These are phyloP conservation scores for Caenorhabditis wallacei DNA, from an alignment of 2,888 invertebrate species.

Conservation along the genomic window DNA sequence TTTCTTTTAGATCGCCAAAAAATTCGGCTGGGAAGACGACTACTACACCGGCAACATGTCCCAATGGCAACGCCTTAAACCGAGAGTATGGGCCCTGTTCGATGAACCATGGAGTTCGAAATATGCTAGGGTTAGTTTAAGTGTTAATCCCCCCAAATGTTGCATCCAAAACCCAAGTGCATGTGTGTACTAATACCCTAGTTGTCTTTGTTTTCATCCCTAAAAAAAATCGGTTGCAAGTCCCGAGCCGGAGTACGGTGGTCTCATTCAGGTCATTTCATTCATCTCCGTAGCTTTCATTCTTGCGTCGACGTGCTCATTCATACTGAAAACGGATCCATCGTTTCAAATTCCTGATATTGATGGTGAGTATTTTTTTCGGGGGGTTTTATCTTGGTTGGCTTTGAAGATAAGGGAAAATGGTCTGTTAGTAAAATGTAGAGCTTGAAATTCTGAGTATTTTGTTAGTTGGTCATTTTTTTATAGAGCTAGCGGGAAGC, in stretches of 20 bases:
- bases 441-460: too few species aligned
- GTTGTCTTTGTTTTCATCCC: slow-evolving; percentile 4
- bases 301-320: slow-evolving; percentile 94
- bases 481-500: too few species aligned
- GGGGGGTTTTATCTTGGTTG: too few species aligned
- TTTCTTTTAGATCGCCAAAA: slow-evolving; percentile 67
- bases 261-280: slow-evolving; percentile 90
- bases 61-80: slow-evolving; percentile 92
- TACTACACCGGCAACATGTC: slow-evolving; percentile 86
- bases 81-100: slow-evolving; percentile 98
- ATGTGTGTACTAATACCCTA: slow-evolving; percentile 31
- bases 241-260: not conserved
- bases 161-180: slow-evolving; percentile 40
- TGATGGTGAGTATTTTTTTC: slow-evolving; percentile 71
- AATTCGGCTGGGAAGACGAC: slow-evolving; percentile 97
- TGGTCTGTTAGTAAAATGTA: too few species aligned
- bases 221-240: not conserved
- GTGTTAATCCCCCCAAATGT: slow-evolving; percentile 15
- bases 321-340: slow-evolving; percentile 96
- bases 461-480: too few species aligned
- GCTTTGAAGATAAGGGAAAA: not conserved
- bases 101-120: slow-evolving; percentile 99
- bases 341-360: slow-evolving; percentile 92
- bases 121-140: slow-evolving; percentile 87
- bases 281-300: slow-evolving; percentile 96